Evolutionary conservation across 2,113 vertebrate species (phyloP), one percentile per base, ranked within the genome.

Genomic region (Stigmatopora nigra): DNA sequence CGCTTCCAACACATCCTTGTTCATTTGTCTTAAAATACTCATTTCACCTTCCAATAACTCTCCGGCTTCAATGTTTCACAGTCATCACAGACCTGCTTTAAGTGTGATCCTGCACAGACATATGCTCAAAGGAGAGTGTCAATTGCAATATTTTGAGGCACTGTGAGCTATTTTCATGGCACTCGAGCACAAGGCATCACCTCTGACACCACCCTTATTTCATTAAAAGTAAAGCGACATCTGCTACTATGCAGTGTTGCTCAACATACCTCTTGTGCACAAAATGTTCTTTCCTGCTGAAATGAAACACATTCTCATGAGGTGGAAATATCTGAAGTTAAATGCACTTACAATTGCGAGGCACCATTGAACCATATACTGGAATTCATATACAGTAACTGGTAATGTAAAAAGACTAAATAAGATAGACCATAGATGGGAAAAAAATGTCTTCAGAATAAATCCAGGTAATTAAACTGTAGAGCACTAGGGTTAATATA

Each of bases 81-180:
- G 36, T 38, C 58, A 60, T 20, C 57, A 44, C 7, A 1, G n/a
- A 19, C 12, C 9, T 19, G 36, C 17, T 12, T 2, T 47, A 20
- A 46, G 13, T 47, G 44, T 47, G 44, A 62, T 31, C 6, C 20
- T 5, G 13, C 44, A 62, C 13, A 41, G 59, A 67, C 44, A 22
- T 63, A 60, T 48, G 1, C 31, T 38, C 44, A 65, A 51, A 53
- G 47, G 67, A 77, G 63, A 49, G 69, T 73, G 77, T 76, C 55
- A 25, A 70, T 69, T 75, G 68, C 71, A 78, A 79, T 70, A 76
- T 79, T 72, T 63, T 63, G 64, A 78, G 67, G 63, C 69, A 65
- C 63, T 76, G 68, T 78, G 77, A 77, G 69, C 72, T 66, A 77
- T 67, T 69, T 68, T 65, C 76, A 67, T 19, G 59, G 59, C 44